Evolutionary conservation across 1,140 invertebrate species (phyloP).

Genomic region (Polypedilum pembai): DNA sequence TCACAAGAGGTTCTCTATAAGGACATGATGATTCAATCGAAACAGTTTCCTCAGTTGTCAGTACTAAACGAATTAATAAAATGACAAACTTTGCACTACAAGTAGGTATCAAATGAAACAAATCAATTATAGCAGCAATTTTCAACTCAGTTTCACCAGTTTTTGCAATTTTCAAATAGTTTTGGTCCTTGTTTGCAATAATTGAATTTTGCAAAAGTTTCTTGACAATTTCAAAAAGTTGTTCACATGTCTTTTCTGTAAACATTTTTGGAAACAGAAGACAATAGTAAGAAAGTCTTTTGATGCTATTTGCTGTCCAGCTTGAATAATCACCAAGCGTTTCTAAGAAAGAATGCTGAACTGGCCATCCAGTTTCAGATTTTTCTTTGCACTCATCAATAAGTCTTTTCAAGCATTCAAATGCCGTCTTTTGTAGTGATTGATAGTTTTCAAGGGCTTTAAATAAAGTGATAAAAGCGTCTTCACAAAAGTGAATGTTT

Average conservation of each 20-base stretch:
- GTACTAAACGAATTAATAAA: slow-evolving; percentile 64
- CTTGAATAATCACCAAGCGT: slow-evolving; percentile 74
- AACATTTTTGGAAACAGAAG: slow-evolving; percentile 85
- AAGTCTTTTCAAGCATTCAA: slow-evolving; percentile 87
- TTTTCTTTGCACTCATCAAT: slow-evolving; percentile 67
- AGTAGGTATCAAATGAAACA: slow-evolving; percentile 80
- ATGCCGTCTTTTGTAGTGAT: slow-evolving; percentile 82
- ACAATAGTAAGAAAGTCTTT: slow-evolving; percentile 76
- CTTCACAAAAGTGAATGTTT: slow-evolving; percentile 51
- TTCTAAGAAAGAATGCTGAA: slow-evolving; percentile 68
- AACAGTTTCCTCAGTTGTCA: slow-evolving; percentile 76
- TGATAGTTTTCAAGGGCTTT: slow-evolving; percentile 71
- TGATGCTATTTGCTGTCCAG: slow-evolving; percentile 71
- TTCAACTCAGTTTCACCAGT: slow-evolving; percentile 69
- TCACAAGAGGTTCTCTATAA: slow-evolving; percentile 73
- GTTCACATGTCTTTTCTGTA: slow-evolving; percentile 85
- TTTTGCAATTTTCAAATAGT: slow-evolving; percentile 53
- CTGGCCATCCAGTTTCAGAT: slow-evolving; percentile 57
- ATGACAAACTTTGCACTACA: slow-evolving; percentile 69
- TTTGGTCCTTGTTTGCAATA: slow-evolving; percentile 58
- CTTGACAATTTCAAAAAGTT: slow-evolving; percentile 69
- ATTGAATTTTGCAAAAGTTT: slow-evolving; percentile 73
- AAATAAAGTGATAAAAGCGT: slow-evolving; percentile 80
- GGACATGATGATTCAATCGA: slow-evolving; percentile 78
- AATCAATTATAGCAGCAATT: slow-evolving; percentile 74